phyloP scores from a whole-genome alignment of 2,888 invertebrate genomes.

The Amiota minor region DNA sequence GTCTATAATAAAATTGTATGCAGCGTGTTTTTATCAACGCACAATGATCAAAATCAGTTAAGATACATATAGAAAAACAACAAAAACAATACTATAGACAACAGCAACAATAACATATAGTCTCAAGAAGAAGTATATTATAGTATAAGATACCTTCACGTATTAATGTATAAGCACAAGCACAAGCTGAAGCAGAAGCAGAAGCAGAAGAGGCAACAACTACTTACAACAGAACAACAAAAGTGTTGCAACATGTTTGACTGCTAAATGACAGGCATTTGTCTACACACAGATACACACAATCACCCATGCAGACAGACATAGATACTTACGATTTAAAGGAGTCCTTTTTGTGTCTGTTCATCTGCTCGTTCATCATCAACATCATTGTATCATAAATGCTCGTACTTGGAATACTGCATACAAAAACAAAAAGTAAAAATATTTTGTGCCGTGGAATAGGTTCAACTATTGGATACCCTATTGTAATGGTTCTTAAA shows the following conservation, averaged over 20 bases:
- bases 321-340: no score
- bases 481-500: no score
- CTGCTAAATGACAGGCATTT: conserved; percentile 66
- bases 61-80: background rate
- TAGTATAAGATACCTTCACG: background rate
- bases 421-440: no score
- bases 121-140: background rate
- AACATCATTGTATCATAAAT: no score
- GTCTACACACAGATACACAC: conserved; percentile 43
- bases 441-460: no score
- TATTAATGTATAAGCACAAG: background rate
- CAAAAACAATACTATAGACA: background rate
- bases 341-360: conserved; percentile 35
- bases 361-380: conserved; percentile 11
- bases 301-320: background rate
- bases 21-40: conserved; percentile 29
- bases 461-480: no score
- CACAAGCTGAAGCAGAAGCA: background rate
- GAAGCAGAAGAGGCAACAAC: background rate
- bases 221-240: background rate
- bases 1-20: conserved; percentile 54
- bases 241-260: conserved; percentile 54
- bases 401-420: no score
- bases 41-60: conserved; percentile 18
- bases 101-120: background rate